These are phyloP conservation scores for Xanthia icteritia DNA, from an alignment of 2,888 invertebrate species.

Conservation along the genomic window DNA sequence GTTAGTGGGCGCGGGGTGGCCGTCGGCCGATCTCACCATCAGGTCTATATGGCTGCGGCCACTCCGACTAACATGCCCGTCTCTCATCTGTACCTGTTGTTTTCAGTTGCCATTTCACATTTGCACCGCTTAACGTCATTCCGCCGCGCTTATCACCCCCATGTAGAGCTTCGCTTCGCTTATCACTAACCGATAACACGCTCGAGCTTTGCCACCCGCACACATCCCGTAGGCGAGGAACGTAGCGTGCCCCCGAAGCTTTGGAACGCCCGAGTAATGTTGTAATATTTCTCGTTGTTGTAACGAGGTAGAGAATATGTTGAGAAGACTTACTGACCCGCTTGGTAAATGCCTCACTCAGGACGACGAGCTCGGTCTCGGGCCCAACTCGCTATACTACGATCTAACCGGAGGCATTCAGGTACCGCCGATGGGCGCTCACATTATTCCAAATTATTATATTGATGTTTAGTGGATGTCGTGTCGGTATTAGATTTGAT, in stretches of 20 bases:
- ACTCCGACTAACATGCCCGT: conserved; percentile 85
- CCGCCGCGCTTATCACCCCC: conserved; percentile 79
- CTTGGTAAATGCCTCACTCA: conserved; percentile 89
- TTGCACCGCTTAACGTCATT: conserved; percentile 83
- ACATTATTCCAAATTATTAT: conserved; percentile 69
- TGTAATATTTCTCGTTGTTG: conserved; percentile 84
- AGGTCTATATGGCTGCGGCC: conserved; percentile 86
- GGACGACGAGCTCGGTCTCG: conserved; percentile 90
- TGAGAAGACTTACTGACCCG: conserved; percentile 88
- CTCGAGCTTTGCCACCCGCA: conserved; percentile 73
- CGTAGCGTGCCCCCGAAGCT: conserved; percentile 77
- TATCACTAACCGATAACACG: conserved; percentile 75
- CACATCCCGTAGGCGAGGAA: conserved; percentile 77
- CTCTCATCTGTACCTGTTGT: conserved; percentile 77
- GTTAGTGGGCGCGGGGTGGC: conserved; percentile 75
- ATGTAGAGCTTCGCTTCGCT: conserved; percentile 82
- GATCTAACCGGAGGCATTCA: conserved; percentile 90
- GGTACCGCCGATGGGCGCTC: conserved; percentile 80
- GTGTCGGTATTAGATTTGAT: conserved; percentile 54
- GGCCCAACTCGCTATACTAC: conserved; percentile 90
- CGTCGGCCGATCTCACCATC: conserved; percentile 84
- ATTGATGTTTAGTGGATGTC: conserved; percentile 68
- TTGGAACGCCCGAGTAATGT: conserved; percentile 82
- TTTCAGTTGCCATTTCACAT: conserved; percentile 83
- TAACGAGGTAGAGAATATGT: conserved; percentile 86